Percentiles rank a stretch among this genome's conserved stretches.
Conservation (phyloP, 35 echinoderm and acorn worm species). For the Apostichopus californicus region DNA sequence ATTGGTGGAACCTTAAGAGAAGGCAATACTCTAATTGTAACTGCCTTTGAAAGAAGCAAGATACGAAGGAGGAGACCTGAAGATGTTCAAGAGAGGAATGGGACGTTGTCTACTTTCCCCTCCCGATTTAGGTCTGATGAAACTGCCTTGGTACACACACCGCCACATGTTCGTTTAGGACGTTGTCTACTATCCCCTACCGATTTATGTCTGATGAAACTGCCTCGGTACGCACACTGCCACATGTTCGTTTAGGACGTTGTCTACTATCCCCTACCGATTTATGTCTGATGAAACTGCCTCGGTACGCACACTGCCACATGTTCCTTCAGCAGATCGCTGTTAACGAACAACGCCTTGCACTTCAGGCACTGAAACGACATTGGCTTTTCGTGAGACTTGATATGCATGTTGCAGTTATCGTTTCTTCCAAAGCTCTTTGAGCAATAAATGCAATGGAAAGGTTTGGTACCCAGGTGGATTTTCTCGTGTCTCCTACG, state of each 20-base stretch:
- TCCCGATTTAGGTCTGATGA: neutral
- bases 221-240: neutral
- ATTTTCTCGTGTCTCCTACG: constrained; percentile 45
- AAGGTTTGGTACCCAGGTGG: constrained; percentile 38
- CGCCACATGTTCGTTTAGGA: constrained; percentile 16
- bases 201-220: neutral
- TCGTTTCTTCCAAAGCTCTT: constrained; percentile 35
- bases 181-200: too few relatives aligned
- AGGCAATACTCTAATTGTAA: too few relatives aligned
- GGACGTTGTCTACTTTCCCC: too few relatives aligned
- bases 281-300: neutral
- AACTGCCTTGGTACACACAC: neutral
- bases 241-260: neutral
- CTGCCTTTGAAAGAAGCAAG: too few relatives aligned
- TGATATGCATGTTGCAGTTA: constrained; percentile 44
- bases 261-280: too few relatives aligned
- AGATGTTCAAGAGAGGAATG: too few relatives aligned
- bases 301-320: neutral
- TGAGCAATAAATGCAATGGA: constrained; percentile 42
- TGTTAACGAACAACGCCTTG: neutral
- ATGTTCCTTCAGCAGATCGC: constrained; percentile 12
- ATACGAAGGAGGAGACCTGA: too few relatives aligned
- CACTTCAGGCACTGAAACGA: constrained; percentile 36
- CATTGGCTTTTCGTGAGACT: constrained; percentile 26
- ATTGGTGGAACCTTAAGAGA: too few relatives aligned